These are phyloP conservation scores for Oreochromis niloticus DNA, from an alignment of 2,113 vertebrate species.

Conservation along the genomic window DNA sequence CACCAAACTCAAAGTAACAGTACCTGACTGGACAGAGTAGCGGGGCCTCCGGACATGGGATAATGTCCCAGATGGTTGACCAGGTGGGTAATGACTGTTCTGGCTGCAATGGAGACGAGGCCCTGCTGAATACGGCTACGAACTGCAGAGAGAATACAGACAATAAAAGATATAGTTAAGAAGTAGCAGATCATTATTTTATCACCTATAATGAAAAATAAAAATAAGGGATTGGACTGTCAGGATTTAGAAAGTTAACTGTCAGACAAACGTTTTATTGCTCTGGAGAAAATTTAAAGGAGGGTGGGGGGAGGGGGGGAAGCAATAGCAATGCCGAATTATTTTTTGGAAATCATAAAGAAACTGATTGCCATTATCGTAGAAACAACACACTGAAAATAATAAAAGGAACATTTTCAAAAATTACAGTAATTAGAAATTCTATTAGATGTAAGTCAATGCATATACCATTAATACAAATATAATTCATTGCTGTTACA, in stretches of 20 bases:
- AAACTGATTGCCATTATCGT: neutral
- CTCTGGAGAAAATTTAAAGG: neutral
- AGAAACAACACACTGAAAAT: neutral
- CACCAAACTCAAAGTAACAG: neutral
- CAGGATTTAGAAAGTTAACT: neutral
- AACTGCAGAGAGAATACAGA: conserved; percentile 71
- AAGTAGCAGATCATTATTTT: neutral
- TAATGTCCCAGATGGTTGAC: conserved; percentile 97
- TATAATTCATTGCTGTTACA: neutral
- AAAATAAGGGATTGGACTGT: neutral
- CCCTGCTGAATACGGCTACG: conserved; percentile 94
- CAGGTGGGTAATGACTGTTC: conserved; percentile 96
- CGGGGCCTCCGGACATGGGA: conserved; percentile 94
- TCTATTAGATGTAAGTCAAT: neutral
- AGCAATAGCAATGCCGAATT: fast-evolving
- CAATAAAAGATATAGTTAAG: neutral
- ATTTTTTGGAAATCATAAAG: neutral
- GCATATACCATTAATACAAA: fast-evolving
- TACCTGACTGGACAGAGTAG: conserved; percentile 95
- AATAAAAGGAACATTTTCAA: too few species aligned
- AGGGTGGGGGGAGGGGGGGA: neutral
- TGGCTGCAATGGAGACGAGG: conserved; percentile 92
- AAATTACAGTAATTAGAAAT: neutral
- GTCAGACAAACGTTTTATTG: neutral
- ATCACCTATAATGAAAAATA: neutral